Base-by-base conservation (phyloP, 2,888 invertebrate genomes). In the Ellobium chinense region DNA sequence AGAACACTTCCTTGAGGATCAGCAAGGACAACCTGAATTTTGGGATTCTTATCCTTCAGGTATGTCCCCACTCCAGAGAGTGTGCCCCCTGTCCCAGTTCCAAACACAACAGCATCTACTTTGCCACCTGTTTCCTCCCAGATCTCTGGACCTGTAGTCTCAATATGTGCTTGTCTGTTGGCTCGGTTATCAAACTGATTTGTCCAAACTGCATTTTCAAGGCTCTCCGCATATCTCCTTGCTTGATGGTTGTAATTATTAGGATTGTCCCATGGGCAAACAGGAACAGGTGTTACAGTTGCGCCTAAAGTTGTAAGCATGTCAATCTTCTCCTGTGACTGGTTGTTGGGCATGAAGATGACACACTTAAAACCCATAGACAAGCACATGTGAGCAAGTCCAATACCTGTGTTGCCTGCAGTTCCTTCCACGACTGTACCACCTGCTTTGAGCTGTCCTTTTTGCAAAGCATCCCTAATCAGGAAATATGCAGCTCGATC, bases 161-260 rank as follows among this genome's bases (percentile, higher is more conserved):
- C 92, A 56, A 91, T 88, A 78, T 93, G 93, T 9, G 92, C 92
- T 37, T 78, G 84, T 78, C 88, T 87, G 80, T 93, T 93, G 0
- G 92, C 92, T 24, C 87, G 88, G 82, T 93, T 93, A 78, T 93
- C 93, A 90, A 93, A 93, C 87, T 93, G 93, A 83, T 93, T 91
- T 3, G 93, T 93, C 92, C 92, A 93, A 0, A 91, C 90, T 18
- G 93, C 90, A 86, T 93, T 93, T 1, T 91, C 91, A 27, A 91
- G 60, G 78, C 88, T 89, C 24, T 93, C 91, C 27, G 93, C 93
- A 88, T 84, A 92, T 58, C 91, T 83, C 79, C 82, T 85, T 7
- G 92, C 92, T 87, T 91, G 92, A 78, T 93, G 92, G 79, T 93
- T 93, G 84, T 92, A 93, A 81, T 93, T 92, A 74, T 90, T 86